Evolutionary conservation across 2,888 invertebrate genomes (phyloP), one percentile per base, ranked within the genome.

Genomic region (Eustalomyia histrio): DNA sequence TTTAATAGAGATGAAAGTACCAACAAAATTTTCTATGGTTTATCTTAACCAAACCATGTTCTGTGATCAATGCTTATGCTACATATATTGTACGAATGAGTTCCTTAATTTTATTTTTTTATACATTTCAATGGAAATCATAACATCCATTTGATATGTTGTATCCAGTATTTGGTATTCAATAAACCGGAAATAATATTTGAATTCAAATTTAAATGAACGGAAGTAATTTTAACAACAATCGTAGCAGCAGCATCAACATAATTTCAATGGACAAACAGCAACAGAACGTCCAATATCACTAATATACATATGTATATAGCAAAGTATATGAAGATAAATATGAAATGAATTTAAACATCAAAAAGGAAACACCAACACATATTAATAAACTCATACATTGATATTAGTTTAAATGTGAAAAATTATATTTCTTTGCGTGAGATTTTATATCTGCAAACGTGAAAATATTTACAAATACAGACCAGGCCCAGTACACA

Each of bases 121-220:
- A 61, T 21, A 58, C 67, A 76, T 68, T 76, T 58, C 76, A 73
- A 76, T 76, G 64, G 53, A 60, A 73, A 73, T 80, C 76, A 76
- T 76, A 69, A 73, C 58, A 80, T 72, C 14, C 50, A 72, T 80
- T 76, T 47, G 72, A 73, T 68, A 76, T 73, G 65, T 73, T 76
- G 53, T 73, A n/a, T 80, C 73, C 72, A 24, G 75, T 75, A 74
- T 50, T 60, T 39, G 65, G 35, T 80, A 81, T 82, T 83, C 83
- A 84, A 73, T 78, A 78, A 76, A 84, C 83, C 83, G 83, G 83
- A 84, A 84, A 84, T 83, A 82, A 84, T 83, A 83, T 83, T 78
- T 83, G 83, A 83, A 84, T 84, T 83, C 80, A 84, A 84, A 83
- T 82, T 84, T 84, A 84, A 84, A 84, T 83, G 83, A 82, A 84